These are phyloP conservation scores for Metacarcinus magister DNA, from an alignment of 2,888 invertebrate species.

Conservation along the genomic window DNA sequence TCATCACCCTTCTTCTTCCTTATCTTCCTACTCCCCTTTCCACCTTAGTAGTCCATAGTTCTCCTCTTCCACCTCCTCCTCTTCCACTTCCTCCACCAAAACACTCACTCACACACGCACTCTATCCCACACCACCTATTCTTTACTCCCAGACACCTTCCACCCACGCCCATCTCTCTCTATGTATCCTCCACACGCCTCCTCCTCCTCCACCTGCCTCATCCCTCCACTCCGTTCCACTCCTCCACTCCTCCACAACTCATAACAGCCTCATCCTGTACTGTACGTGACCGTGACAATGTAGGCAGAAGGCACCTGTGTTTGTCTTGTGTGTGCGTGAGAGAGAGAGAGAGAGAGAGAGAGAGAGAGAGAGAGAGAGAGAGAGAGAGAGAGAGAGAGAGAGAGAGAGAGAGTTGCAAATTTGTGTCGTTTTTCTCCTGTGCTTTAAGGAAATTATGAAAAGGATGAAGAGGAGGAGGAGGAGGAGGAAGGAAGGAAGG, in stretches of 20 bases:
- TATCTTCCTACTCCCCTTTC: background rate
- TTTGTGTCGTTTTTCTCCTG: too few relatives aligned
- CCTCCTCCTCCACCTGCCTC: background rate
- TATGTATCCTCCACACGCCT: background rate
- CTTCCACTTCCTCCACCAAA: background rate
- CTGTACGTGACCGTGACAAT: background rate
- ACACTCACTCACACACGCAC: background rate
- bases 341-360: slow-evolving; percentile 14
- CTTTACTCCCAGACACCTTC: background rate
- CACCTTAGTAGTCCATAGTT: background rate
- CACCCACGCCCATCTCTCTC: background rate
- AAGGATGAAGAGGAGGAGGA: too few relatives aligned
- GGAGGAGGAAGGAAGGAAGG: background rate
- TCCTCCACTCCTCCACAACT: background rate
- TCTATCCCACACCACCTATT: background rate
- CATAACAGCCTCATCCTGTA: background rate
- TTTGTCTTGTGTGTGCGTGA: background rate
- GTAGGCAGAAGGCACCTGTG: background rate
- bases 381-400: background rate
- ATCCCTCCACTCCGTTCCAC: background rate
- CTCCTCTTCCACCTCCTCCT: background rate
- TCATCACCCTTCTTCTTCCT: background rate
- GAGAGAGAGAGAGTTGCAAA: too few relatives aligned
- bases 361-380: background rate
- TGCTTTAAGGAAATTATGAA: background rate